Evolutionary conservation across 1,140 invertebrate species (phyloP), one percentile per base, ranked within the genome.

Genomic region (Maconellicoccus hirsutus): DNA sequence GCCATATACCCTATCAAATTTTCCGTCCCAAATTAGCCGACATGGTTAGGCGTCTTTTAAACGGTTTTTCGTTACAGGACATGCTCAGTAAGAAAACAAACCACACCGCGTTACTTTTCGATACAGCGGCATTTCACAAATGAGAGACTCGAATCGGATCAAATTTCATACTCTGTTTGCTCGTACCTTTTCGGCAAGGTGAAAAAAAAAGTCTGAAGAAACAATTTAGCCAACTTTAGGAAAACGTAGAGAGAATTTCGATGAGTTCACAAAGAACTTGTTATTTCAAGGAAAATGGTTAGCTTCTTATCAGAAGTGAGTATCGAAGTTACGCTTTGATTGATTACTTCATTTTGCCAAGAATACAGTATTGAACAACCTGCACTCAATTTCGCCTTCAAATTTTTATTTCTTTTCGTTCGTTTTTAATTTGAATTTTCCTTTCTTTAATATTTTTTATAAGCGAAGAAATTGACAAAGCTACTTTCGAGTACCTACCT

Each of bases 1-100:
- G 25, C 22, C 61, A 66, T 66, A 66, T 66, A n/a, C n/a, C 61
- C 22, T 66, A 66, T 66, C 61, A 66, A 66, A 66, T 66, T 66
- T 26, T 66, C 25, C 61, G 25, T 66, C 61, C 61, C 22, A 25
- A 26, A 66, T 66, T 66, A 66, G 25, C 25, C 61, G 61, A 8
- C 10, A 66, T 26, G 25, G 61, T 66, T 66, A 66, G 14, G 61
- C 61, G 19, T 66, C 61, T 66, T 66, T 66, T 66, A 66, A 26
- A 66, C 61, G 61, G 25, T 66, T 22, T 66, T 66, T 66, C 61
- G 61, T 52, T 52, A 8, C 42, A 52, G 42, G 42, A 52, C 42
- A 52, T 52, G 42, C 3, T 52, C 2, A 19, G 42, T 3, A 16
- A 52, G n/a, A 52, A 52, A 19, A 52, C 6, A 52, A 52, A 19